phyloP scores from a whole-genome alignment of 2,888 invertebrate genomes.

The Megastigmus dorsalis region DNA sequence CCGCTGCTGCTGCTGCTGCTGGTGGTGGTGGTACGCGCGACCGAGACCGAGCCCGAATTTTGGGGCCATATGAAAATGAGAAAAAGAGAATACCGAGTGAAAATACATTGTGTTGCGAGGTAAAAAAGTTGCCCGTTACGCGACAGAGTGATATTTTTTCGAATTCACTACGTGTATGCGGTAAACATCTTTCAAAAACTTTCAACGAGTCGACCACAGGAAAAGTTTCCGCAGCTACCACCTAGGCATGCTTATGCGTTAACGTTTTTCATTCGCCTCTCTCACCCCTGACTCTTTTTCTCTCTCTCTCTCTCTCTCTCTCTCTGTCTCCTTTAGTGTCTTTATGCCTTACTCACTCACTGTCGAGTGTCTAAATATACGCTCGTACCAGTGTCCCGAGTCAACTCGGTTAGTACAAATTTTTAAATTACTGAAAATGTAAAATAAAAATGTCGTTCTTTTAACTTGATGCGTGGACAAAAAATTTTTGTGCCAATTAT shows the following conservation, averaged over 20 bases:
- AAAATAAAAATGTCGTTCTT: no score
- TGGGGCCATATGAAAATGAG: constrained; percentile 23
- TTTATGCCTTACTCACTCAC: no score
- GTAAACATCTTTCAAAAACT: constrained; percentile 48
- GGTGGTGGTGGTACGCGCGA: no score
- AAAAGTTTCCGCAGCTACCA: constrained; percentile 1
- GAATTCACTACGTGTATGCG: constrained; percentile 29
- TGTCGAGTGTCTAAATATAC: no score
- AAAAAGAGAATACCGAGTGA: constrained; percentile 13
- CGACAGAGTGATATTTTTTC: constrained; percentile 45
- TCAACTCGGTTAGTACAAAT: no score
- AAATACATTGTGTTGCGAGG: constrained; percentile 26
- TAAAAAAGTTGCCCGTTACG: constrained; percentile 23
- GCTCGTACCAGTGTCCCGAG: no score
- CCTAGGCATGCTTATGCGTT: background rate
- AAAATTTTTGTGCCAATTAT: no score
- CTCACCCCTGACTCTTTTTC: background rate
- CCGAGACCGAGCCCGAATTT: no score
- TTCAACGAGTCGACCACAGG: constrained; percentile 24
- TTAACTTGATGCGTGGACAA: no score
- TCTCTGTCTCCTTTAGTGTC: no score
- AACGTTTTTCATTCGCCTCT: background rate
- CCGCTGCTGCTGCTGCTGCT: no score
- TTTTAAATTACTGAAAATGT: no score
- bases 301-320: background rate